Base-by-base conservation (phyloP, 92 coral and sea anemone genomes). In the Umimayanthus kanabou region DNA sequence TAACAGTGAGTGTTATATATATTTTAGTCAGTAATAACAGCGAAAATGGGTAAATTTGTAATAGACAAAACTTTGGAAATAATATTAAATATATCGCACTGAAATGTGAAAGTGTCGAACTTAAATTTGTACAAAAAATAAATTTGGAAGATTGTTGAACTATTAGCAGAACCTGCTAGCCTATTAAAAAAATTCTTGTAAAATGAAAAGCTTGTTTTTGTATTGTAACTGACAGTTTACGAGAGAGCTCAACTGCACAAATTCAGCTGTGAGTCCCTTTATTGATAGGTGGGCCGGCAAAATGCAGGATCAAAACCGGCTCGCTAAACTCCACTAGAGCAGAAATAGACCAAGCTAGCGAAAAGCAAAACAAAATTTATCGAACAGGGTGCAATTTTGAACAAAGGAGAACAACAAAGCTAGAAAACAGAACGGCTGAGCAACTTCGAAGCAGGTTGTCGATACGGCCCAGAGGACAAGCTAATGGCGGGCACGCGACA, bases 301-400 rank as follows among this genome's bases (percentile, higher is more conserved):
- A 18, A 61, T 70, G 3, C 30, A 20, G 3, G 74, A 70, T 9
- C 29, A 80, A 15, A 80, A 57, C 61, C 1, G 16, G 20, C 23
- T 80, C 72, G 45, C 72, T 33, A 30, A 70, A 73, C 55, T 83
- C 20, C 79, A 71, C 40, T 20, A 26, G 67, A 69, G 87, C 87
- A 83, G 66, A 83, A 83, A 69, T 28, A 22, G 37, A 43, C 55
- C 61, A 3, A 28, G 71, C 64, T 83, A 42, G 39, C 87, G 49
- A 47, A 69, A 71, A 30, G 65, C 64, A 43, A 83, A 83, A 83
- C 87, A 83, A 73, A 65, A 26, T 70, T 83, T 28, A 18, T 23
- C 58, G 47, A 83, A 71, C 55, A 70, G 67, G 13, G 85, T 83
- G 43, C 57, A 73, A 47, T 71, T 69, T 83, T 18, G 55, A 83